These are phyloP conservation scores for Andinoacara biseriatus DNA, from an alignment of 2,113 vertebrate species.

Conservation along the genomic window DNA sequence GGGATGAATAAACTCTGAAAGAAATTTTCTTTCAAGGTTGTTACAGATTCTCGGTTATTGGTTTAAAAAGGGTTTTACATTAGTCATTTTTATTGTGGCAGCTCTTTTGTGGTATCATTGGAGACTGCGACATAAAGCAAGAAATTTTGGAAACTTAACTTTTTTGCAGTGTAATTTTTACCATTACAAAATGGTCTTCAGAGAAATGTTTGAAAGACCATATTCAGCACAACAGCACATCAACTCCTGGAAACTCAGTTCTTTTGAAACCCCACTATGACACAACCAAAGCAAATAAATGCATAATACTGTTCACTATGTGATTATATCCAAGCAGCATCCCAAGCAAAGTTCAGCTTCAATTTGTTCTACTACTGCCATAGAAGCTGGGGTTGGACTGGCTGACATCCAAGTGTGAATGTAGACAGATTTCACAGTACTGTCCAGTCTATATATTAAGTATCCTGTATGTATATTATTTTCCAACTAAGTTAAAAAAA, in stretches of 20 bases:
- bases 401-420: background rate
- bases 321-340: constrained; percentile 7
- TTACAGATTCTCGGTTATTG: background rate
- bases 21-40: background rate
- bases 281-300: constrained; percentile 9
- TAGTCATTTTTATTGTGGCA: background rate
- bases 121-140: background rate
- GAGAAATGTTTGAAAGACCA: background rate
- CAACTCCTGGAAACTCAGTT: background rate
- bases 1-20: background rate
- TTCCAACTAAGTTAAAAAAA: too few relatives aligned
- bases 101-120: background rate
- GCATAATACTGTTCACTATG: background rate
- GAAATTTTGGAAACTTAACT: background rate
- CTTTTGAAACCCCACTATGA: background rate
- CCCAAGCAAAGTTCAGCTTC: constrained; percentile 11
- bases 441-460: background rate
- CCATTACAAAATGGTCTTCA: background rate
- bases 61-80: background rate
- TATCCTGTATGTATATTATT: too few relatives aligned
- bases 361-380: background rate
- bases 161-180: background rate
- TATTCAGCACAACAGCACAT: constrained; percentile 1
- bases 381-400: background rate
- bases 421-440: background rate